Conservation (phyloP, 2,797 vertebrate species). For the Sebastes aleutianus region DNA sequence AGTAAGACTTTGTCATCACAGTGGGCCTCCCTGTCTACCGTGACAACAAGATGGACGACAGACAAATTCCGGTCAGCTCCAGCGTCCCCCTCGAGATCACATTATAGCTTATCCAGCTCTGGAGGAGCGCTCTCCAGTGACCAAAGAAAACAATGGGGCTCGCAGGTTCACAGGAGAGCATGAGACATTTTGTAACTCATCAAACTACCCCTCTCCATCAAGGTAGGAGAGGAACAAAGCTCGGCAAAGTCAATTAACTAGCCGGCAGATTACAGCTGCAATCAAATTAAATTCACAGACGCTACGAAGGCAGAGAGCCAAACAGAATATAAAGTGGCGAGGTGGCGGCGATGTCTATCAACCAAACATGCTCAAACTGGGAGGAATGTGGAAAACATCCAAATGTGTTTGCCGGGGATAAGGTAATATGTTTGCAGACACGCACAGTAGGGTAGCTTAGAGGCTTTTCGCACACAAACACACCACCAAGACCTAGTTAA, state of each 20-base stretch:
- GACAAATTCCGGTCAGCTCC: constrained; percentile 28
- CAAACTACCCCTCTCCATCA: constrained; percentile 52
- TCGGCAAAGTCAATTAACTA: constrained; percentile 81
- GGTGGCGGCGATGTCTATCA: constrained; percentile 61
- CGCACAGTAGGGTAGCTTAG: neutral
- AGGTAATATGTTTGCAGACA: constrained; percentile 30
- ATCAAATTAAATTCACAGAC: constrained; percentile 81
- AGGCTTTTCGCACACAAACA: neutral
- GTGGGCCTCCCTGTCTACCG: neutral
- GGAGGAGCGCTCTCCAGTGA: constrained; percentile 16
- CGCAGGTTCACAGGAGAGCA: constrained; percentile 25
- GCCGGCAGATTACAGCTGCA: constrained; percentile 77
- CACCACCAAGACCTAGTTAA: neutral
- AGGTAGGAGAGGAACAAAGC: constrained; percentile 68
- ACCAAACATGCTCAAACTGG: constrained; percentile 33
- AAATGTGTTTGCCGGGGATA: constrained; percentile 44
- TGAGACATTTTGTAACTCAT: constrained; percentile 63
- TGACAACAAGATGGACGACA: constrained; percentile 36
- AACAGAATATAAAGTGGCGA: constrained; percentile 67
- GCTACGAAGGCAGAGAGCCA: constrained; percentile 64
- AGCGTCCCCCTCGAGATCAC: constrained; percentile 16
- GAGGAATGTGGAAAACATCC: constrained; percentile 36
- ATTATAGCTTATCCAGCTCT: constrained; percentile 9
- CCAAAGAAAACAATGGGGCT: constrained; percentile 22
- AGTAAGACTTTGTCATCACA: neutral